These are phyloP conservation scores for Aldabrachelys gigantea DNA, from an alignment of 2,113 vertebrate species.

Conservation along the genomic window DNA sequence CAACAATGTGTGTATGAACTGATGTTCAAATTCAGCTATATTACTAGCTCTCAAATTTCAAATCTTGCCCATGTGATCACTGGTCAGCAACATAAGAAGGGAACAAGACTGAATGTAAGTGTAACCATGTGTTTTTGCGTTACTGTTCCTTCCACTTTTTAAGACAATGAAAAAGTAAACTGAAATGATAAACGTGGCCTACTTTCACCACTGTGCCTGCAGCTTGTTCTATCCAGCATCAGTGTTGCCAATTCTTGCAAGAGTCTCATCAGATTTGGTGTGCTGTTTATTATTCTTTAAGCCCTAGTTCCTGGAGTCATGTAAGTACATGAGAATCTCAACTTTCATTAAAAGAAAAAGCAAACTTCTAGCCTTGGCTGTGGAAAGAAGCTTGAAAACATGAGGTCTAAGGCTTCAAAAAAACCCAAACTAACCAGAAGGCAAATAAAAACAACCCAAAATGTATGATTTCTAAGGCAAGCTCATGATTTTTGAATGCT, in stretches of 20 bases:
- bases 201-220: background rate
- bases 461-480: accelerated
- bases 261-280: background rate
- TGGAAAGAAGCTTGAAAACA: background rate
- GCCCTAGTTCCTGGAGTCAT: background rate
- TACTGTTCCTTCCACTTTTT: background rate
- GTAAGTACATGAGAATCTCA: background rate
- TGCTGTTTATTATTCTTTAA: background rate
- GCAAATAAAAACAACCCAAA: accelerated
- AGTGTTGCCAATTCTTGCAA: background rate
- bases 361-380: background rate
- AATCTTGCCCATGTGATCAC: background rate
- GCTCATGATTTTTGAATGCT: background rate
- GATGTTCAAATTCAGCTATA: background rate
- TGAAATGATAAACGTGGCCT: background rate
- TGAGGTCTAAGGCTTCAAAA: background rate
- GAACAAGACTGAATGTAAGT: background rate
- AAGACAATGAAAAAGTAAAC: background rate
- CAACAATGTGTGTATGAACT: background rate
- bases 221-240: background rate
- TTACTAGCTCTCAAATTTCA: background rate
- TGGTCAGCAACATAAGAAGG: background rate
- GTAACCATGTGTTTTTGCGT: background rate
- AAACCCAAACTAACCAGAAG: background rate
- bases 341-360: background rate